These are phyloP conservation scores for Phrynocephalus versicolor DNA, from an alignment of 2,113 vertebrate species.

Conservation along the genomic window DNA sequence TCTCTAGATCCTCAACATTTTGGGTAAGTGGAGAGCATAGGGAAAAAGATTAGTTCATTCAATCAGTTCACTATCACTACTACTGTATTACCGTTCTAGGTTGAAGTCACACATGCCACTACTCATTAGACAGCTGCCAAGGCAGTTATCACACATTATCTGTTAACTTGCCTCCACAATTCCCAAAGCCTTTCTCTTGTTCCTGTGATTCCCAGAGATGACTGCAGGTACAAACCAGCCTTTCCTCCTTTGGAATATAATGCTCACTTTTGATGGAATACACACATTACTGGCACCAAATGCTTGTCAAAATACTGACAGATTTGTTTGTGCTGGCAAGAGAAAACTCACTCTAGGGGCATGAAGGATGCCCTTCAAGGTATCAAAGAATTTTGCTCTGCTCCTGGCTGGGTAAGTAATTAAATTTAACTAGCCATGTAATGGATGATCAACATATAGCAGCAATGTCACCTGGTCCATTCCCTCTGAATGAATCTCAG, in stretches of 20 bases:
- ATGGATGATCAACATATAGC: neutral
- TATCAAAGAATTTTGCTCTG: neutral
- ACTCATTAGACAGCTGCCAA: neutral
- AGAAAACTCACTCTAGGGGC: neutral
- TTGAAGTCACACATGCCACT: neutral
- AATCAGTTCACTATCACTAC: neutral
- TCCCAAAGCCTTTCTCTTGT: neutral
- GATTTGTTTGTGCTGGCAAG: neutral
- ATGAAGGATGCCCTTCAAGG: neutral
- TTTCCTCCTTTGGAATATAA: neutral
- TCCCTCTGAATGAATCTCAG: neutral
- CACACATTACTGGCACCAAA: neutral
- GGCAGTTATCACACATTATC: too few species aligned
- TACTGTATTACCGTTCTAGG: neutral
- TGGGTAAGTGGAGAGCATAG: neutral
- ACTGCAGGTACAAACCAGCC: neutral
- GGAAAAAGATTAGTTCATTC: neutral
- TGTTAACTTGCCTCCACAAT: neutral
- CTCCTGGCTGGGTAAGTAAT: neutral
- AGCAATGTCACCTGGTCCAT: neutral
- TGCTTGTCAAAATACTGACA: neutral
- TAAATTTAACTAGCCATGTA: neutral
- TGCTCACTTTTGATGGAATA: neutral
- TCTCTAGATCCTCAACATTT: neutral
- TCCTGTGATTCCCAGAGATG: neutral